Evolutionary conservation across 2,888 invertebrate genomes (phyloP).

Genomic region (Sarcophaga variegata): DNA sequence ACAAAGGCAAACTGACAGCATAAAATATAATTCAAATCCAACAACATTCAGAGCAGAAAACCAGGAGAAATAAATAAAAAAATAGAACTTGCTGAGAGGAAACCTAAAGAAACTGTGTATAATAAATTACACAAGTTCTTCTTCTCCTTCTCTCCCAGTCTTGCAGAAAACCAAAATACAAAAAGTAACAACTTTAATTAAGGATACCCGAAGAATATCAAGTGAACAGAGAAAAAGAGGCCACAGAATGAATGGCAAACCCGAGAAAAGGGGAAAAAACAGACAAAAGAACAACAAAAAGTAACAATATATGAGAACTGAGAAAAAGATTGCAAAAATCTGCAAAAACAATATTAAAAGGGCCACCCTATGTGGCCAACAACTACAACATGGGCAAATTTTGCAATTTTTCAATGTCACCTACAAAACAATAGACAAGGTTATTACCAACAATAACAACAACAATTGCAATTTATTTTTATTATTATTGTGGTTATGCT

Average conservation of each 20-base stretch:
- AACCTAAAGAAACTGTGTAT: not conserved
- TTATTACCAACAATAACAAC: constrained; percentile 36
- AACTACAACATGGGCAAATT: constrained; percentile 17
- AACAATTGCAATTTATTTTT: constrained; percentile 29
- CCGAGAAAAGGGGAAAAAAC: not conserved
- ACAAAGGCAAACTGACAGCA: not conserved
- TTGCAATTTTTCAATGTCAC: constrained; percentile 68
- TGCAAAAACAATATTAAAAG: constrained; percentile 28
- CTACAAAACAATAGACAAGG: constrained; percentile 65
- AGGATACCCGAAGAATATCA: not conserved
- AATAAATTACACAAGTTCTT: not conserved
- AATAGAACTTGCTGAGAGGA: not conserved
- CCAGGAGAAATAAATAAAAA: not conserved
- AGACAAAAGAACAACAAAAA: not conserved
- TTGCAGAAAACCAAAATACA: not conserved
- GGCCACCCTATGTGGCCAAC: constrained; percentile 38
- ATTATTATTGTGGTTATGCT: not conserved
- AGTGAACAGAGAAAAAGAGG: not conserved
- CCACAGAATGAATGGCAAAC: not conserved
- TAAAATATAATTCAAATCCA: not conserved
- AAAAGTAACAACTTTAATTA: constrained; percentile 56
- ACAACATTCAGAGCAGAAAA: not conserved
- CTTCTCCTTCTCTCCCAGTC: not conserved
- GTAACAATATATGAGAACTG: constrained; percentile 15
- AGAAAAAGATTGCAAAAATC: not conserved